Conservation (phyloP, 64 coral and sea anemone genomes). For the Pocillopora damicornis region DNA sequence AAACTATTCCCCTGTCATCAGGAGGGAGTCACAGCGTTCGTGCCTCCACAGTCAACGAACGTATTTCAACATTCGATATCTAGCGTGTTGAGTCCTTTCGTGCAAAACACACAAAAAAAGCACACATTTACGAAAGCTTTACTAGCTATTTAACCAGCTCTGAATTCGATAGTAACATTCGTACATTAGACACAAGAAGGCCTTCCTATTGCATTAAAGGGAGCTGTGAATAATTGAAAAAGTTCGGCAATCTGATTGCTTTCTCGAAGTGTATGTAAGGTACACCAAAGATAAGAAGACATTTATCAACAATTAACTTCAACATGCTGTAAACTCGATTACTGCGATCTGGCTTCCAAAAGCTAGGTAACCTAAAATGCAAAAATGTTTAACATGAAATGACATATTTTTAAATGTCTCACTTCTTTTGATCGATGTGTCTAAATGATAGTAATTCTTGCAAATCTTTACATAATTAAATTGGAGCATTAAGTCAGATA, state of each 20-base stretch:
- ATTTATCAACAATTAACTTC: background rate
- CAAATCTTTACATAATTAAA: no score
- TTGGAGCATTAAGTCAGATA: no score
- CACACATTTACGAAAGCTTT: background rate
- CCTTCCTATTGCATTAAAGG: background rate
- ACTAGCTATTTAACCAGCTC: background rate
- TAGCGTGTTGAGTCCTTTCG: background rate
- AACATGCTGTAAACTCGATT: background rate
- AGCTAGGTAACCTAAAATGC: no score
- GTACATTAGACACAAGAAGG: background rate
- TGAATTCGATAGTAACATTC: background rate
- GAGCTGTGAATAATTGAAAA: background rate
- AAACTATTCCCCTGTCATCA: conserved; percentile 8
- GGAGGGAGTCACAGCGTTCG: background rate
- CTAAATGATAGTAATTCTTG: no score
- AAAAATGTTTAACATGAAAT: no score
- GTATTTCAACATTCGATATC: conserved; percentile 1
- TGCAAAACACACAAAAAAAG: background rate
- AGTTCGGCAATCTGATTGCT: background rate
- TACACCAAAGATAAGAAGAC: background rate
- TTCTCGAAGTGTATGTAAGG: background rate
- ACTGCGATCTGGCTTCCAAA: background rate
- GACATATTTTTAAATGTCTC: no score
- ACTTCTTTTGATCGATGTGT: no score
- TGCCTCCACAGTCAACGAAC: conserved; percentile 14